These are phyloP conservation scores for Pelecanus crispus DNA, from an alignment of 2,113 vertebrate species.

Conservation along the genomic window DNA sequence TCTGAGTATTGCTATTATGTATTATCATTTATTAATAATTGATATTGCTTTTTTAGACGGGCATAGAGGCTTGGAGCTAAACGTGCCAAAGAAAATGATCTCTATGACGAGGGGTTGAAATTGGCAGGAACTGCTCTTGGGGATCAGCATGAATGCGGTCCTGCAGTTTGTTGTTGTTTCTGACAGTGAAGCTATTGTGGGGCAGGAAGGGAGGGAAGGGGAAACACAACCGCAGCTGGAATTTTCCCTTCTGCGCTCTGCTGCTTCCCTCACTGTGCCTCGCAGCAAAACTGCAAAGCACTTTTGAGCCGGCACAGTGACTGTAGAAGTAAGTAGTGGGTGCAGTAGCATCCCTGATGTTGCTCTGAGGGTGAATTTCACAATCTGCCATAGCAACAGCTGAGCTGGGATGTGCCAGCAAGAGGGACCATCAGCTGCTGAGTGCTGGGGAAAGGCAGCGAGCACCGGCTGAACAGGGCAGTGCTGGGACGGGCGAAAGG, in stretches of 20 bases:
- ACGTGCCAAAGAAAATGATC: background rate
- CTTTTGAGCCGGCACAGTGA: background rate
- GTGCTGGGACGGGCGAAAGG: background rate
- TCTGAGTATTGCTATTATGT: background rate
- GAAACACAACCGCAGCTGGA: background rate
- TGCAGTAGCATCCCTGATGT: background rate
- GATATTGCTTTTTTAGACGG: background rate
- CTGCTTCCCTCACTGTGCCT: background rate
- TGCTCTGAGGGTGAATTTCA: background rate
- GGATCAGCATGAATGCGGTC: background rate
- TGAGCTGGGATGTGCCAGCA: background rate
- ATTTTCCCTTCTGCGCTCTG: background rate
- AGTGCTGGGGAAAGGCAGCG: background rate
- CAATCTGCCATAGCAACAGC: background rate
- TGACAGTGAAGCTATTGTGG: background rate
- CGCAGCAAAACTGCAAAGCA: background rate
- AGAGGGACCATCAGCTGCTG: background rate
- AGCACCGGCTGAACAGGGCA: background rate
- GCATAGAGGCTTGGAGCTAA: background rate
- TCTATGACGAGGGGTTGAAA: background rate
- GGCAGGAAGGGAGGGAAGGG: background rate
- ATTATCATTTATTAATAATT: conserved; percentile 25
- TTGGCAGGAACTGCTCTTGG: background rate
- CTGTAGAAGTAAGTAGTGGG: background rate
- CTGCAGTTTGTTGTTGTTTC: background rate